Evolutionary conservation across 1,140 invertebrate species (phyloP).

Genomic region (Cherax destructor): DNA sequence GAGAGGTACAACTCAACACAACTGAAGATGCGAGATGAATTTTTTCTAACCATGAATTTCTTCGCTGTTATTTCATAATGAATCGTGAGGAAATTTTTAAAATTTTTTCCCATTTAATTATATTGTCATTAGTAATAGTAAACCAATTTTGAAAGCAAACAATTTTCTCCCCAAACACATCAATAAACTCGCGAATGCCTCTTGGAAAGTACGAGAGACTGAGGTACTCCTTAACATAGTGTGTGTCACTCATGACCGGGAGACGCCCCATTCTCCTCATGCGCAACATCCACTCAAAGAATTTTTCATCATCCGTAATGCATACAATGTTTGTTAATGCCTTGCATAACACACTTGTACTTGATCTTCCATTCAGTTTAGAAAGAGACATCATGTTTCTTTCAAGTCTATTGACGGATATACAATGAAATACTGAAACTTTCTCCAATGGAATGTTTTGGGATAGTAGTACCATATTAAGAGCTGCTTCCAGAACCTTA

Average conservation of each 20-base stretch:
- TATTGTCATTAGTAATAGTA: not conserved
- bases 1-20: not conserved
- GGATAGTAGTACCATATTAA: not conserved
- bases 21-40: not conserved
- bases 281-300: conserved; percentile 12
- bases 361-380: too few species aligned
- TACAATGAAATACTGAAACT: not conserved
- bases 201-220: not conserved
- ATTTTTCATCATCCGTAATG: not conserved
- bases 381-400: too few species aligned
- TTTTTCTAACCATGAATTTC: not conserved
- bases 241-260: not conserved
- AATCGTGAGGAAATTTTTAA: not conserved
- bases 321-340: too few species aligned
- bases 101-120: not conserved
- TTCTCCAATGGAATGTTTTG: not conserved
- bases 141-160: not conserved
- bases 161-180: not conserved
- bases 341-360: too few species aligned
- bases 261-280: conserved; percentile 15
- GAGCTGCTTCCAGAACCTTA: not conserved
- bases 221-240: not conserved
- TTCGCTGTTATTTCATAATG: not conserved
- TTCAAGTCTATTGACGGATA: not conserved
- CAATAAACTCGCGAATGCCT: not conserved